Conservation (phyloP, 92 coral and sea anemone genomes). For the Palythoa heliodiscus region DNA sequence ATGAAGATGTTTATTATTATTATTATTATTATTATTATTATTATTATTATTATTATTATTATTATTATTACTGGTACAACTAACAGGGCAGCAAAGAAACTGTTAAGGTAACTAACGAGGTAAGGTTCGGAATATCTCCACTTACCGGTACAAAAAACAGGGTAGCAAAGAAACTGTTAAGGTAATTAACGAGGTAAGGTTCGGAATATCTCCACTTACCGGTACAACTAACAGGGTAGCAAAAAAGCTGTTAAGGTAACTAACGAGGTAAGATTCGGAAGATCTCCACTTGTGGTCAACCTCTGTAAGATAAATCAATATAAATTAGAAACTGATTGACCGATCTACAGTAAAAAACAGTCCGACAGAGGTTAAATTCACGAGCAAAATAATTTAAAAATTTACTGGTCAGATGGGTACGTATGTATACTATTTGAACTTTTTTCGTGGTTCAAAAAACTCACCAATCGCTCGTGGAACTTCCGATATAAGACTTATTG, state of each 20-base stretch:
- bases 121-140: constrained; percentile 82
- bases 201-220: constrained; percentile 86
- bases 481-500: constrained; percentile 84
- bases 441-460: neutral
- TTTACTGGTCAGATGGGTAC: no score
- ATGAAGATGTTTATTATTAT: no score
- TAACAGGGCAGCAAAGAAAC: constrained; percentile 77
- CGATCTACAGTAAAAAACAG: neutral
- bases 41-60: no score
- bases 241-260: constrained; percentile 80
- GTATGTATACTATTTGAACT: neutral
- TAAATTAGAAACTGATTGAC: neutral
- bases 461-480: constrained; percentile 95
- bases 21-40: no score
- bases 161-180: constrained; percentile 83
- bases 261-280: constrained; percentile 83
- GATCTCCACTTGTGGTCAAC: constrained; percentile 90
- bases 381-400: neutral
- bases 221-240: constrained; percentile 88
- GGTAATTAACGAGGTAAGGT: constrained; percentile 71
- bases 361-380: neutral
- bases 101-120: constrained; percentile 74
- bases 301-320: constrained; percentile 57
- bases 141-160: constrained; percentile 89
- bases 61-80: constrained; percentile 88